Conservation (phyloP, 1,140 invertebrate genomes). For the Leptinotarsa texana region DNA sequence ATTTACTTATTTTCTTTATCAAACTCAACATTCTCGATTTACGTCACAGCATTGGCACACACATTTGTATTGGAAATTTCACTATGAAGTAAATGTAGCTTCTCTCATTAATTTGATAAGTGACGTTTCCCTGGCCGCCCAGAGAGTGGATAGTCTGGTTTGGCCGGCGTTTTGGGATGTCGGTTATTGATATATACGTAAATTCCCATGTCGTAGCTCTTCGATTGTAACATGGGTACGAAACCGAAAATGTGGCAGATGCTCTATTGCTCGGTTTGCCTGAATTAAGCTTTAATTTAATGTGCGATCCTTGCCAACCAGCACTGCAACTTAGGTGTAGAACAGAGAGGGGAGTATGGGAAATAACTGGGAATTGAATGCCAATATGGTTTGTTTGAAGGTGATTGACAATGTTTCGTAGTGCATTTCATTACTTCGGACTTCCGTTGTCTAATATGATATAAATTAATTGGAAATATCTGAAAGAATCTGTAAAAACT, state of each 20-base stretch:
- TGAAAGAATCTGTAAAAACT: too few relatives aligned
- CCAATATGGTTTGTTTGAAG: too few relatives aligned
- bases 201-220: constrained; percentile 32
- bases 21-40: background rate
- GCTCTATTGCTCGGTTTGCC: constrained; percentile 22
- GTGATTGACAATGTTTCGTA: too few relatives aligned
- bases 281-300: constrained; percentile 35
- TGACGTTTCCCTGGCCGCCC: background rate
- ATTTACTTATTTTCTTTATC: too few relatives aligned
- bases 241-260: constrained; percentile 12
- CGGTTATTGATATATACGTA: constrained; percentile 35
- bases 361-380: too few relatives aligned
- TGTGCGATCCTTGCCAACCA: background rate
- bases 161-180: constrained; percentile 17
- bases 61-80: background rate
- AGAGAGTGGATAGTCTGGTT: constrained; percentile 8
- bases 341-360: background rate
- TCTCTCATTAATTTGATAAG: constrained; percentile 20
- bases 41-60: background rate
- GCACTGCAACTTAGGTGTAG: background rate
- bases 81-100: constrained; percentile 13
- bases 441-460: too few relatives aligned
- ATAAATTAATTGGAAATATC: too few relatives aligned
- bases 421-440: too few relatives aligned
- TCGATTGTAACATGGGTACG: constrained; percentile 33